Evolutionary conservation across 1,140 invertebrate species (phyloP).

Genomic region (Lepidurus arcticus): DNA sequence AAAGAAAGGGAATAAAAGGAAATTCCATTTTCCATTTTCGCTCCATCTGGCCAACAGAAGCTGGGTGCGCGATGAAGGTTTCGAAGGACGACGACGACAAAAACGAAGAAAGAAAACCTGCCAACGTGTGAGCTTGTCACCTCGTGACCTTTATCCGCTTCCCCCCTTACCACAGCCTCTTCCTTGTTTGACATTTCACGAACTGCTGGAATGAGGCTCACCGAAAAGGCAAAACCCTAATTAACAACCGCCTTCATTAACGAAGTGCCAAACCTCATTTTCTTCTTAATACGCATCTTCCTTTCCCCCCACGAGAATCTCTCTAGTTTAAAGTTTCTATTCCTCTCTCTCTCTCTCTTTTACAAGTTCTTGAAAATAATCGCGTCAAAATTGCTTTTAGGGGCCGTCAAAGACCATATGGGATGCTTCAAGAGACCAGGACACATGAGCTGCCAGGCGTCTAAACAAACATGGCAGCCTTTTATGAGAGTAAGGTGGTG

Average conservation of each 20-base stretch:
- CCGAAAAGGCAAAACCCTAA: slow-evolving; percentile 7
- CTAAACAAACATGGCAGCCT: slow-evolving; percentile 18
- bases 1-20: too few relatives aligned
- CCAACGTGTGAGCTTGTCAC: slow-evolving; percentile 13
- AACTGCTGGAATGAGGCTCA: background rate
- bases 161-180: background rate
- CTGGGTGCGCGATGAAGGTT: background rate
- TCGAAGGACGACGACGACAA: background rate
- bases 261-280: slow-evolving; percentile 21
- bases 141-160: background rate
- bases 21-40: background rate
- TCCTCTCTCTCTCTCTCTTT: background rate
- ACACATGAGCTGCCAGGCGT: slow-evolving; percentile 7
- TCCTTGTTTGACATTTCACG: slow-evolving; percentile 11
- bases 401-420: slow-evolving; percentile 4
- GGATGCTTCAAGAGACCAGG: background rate
- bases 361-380: slow-evolving; percentile 17
- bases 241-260: slow-evolving; percentile 13
- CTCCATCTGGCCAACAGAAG: slow-evolving; percentile 3
- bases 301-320: background rate
- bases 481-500: slow-evolving; percentile 11
- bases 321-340: background rate
- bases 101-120: background rate
- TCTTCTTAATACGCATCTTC: background rate
- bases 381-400: slow-evolving; percentile 21